Evolutionary conservation across 2,888 invertebrate species (phyloP), one percentile per base, ranked within the genome.

Genomic region (Sesamia inferens): DNA sequence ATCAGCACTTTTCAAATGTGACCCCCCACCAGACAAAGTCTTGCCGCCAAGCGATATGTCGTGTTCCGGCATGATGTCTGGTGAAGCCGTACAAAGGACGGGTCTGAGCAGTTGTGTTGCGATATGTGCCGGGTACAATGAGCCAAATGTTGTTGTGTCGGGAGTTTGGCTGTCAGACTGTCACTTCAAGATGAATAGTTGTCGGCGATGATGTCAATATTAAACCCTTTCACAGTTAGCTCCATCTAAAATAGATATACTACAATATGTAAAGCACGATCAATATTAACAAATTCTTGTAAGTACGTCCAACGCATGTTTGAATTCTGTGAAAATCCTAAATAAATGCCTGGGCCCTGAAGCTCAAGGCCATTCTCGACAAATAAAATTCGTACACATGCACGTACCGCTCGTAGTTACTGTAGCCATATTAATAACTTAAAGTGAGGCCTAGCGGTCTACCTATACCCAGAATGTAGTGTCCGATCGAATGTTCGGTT

Each of bases 341-440:
- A 69, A 47, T 31, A 48, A 44, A 77, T 48, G 14, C 5, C 19
- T 31, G 55, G 62, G 62, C 77, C 68, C 76, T 63, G 55, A 8
- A 44, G 0, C 19, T 48, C 62, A 57, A 77, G 75, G 71, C 14
- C 31, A 76, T 78, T 78, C 64, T 42, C n/a, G 13, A n/a, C 62
- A 77, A 78, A 76, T 70, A 63, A 70, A 69, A 57, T 78, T 58
- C 31, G 58, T 44, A 63, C 13, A 31, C 62, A 44, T 51, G 77
- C 78, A 77, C 78, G 77, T 44, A 16, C 19, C 31, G 11, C 42
- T 19, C 42, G 51, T 63, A 72, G 47, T 31, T 44, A 14, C 47
- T 69, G 62, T 57, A 70, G 62, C 10, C 16, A 10, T 69, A 51
- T 77, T 57, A 57, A 76, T 69, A 59, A 78, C 71, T 78, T 58